These are phyloP conservation scores for Proterorhinus semilunaris DNA, from an alignment of 2,113 vertebrate species.

Conservation along the genomic window DNA sequence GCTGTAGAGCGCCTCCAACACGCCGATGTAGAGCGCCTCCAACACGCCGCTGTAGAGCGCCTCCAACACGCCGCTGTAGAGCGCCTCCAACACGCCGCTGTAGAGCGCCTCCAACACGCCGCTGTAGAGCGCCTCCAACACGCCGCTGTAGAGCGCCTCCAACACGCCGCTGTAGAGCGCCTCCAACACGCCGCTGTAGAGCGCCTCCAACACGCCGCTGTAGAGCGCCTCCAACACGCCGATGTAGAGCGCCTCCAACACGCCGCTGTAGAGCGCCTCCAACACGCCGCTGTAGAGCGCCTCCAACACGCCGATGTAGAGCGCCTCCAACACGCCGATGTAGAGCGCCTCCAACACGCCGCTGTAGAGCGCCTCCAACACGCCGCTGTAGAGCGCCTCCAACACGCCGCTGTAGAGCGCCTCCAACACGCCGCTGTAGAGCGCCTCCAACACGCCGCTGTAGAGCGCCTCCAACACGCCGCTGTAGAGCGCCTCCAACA, in stretches of 20 bases:
- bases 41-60: slow-evolving; percentile 19
- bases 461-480: slow-evolving; percentile 45
- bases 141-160: slow-evolving; percentile 34
- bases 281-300: slow-evolving; percentile 19
- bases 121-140: slow-evolving; percentile 46
- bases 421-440: slow-evolving; percentile 38
- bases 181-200: slow-evolving; percentile 38
- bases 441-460: slow-evolving; percentile 43
- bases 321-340: slow-evolving; percentile 43
- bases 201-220: slow-evolving; percentile 43
- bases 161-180: slow-evolving; percentile 19
- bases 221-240: slow-evolving; percentile 45
- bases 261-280: slow-evolving; percentile 34
- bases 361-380: slow-evolving; percentile 46
- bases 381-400: slow-evolving; percentile 34
- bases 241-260: slow-evolving; percentile 46
- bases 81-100: slow-evolving; percentile 43
- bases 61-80: slow-evolving; percentile 38
- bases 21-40: slow-evolving; percentile 34
- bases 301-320: slow-evolving; percentile 38
- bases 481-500: slow-evolving; percentile 46
- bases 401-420: slow-evolving; percentile 19
- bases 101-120: slow-evolving; percentile 45
- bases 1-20: slow-evolving; percentile 46
- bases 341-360: slow-evolving; percentile 45